phyloP scores from a whole-genome alignment of 2,888 invertebrate genomes.

The Acholoe squamosa region DNA sequence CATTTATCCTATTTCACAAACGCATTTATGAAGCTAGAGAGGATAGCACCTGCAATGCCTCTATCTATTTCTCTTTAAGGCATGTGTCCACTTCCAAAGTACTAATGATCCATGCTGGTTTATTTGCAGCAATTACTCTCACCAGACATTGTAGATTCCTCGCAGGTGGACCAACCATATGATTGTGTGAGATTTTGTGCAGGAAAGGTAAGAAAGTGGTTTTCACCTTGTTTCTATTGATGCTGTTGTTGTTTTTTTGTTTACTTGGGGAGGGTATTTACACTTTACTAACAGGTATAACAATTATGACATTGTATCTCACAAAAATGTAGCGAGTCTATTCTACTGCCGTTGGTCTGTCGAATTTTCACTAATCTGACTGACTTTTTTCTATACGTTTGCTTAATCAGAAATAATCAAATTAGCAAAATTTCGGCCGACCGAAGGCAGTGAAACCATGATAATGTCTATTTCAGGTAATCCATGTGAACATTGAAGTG shows the following conservation, averaged over 20 bases:
- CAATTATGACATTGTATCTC: background rate
- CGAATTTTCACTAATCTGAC: no score
- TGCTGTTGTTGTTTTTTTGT: background rate
- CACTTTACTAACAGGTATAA: background rate
- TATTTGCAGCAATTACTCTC: background rate
- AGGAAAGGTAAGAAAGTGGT: background rate
- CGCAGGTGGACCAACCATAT: background rate
- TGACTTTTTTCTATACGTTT: no score
- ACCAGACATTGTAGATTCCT: background rate
- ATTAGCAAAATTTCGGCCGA: no score
- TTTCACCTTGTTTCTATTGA: background rate
- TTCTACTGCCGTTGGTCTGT: background rate
- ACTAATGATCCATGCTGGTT: background rate
- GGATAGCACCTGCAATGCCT: background rate
- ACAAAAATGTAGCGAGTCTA: background rate
- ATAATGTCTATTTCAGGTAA: background rate
- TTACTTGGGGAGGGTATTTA: background rate
- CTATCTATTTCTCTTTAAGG: background rate
- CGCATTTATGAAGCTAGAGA: background rate
- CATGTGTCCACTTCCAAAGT: background rate
- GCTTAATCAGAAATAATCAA: no score
- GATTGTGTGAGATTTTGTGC: background rate
- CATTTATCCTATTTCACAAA: background rate
- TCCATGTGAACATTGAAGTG: conserved; percentile 5
- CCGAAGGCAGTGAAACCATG: background rate